Conservation (phyloP, 1,140 invertebrate genomes). For the Calycopis cecrops region DNA sequence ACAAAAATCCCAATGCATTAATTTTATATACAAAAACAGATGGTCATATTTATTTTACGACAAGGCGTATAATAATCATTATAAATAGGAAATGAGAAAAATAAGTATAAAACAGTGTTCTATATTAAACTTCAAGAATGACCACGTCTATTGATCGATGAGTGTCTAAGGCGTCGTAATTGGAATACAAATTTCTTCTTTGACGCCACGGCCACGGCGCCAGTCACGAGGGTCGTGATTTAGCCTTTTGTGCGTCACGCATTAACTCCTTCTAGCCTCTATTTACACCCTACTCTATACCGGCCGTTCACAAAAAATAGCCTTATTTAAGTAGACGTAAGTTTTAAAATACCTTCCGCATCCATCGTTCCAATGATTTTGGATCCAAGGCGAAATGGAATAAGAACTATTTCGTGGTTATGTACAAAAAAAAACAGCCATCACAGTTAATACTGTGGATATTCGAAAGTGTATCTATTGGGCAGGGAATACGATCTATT, state of each 20-base stretch:
- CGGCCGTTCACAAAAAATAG: constrained; percentile 26
- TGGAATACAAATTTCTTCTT: constrained; percentile 72
- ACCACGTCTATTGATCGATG: constrained; percentile 50
- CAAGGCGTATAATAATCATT: too few relatives aligned
- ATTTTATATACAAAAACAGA: too few relatives aligned
- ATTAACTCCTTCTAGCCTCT: constrained; percentile 65
- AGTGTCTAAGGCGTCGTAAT: constrained; percentile 64
- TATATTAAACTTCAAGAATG: constrained; percentile 18
- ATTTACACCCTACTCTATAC: constrained; percentile 44
- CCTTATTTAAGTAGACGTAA: constrained; percentile 31
- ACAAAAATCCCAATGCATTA: too few relatives aligned
- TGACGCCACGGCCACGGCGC: constrained; percentile 52
- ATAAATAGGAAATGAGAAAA: too few relatives aligned
- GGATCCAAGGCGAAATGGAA: constrained; percentile 48
- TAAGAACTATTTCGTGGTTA: constrained; percentile 55
- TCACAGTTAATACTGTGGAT: constrained; percentile 17
- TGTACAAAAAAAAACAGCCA: constrained; percentile 35
- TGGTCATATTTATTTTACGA: too few relatives aligned
- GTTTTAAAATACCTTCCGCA: constrained; percentile 25
- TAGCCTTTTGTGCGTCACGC: constrained; percentile 70
- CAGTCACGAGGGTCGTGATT: constrained; percentile 57
- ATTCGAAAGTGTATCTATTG: constrained; percentile 30
- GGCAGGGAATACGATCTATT: constrained; percentile 31
- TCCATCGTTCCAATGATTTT: constrained; percentile 47
- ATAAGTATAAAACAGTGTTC: too few relatives aligned